These are phyloP conservation scores for Hirtodrosophila cameraria DNA, from an alignment of 2,888 invertebrate species.

Conservation along the genomic window DNA sequence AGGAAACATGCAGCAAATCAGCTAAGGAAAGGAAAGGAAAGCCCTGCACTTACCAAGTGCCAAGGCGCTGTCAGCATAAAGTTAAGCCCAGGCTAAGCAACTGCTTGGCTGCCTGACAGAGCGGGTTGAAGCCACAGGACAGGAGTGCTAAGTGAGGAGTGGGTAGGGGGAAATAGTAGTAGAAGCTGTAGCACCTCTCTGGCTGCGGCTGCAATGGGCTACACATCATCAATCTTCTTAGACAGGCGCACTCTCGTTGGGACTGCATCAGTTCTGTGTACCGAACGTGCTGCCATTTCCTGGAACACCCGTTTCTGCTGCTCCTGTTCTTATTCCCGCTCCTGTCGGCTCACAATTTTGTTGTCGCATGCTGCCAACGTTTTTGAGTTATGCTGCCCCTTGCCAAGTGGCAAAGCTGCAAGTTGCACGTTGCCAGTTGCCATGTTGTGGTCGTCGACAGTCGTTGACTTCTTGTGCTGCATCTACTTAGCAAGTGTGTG, in stretches of 20 bases:
- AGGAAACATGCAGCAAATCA: conserved; percentile 68
- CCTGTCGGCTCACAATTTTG: conserved; percentile 55
- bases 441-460: conserved; percentile 61
- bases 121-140: background rate
- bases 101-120: conserved; percentile 37
- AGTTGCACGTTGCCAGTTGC: conserved; percentile 31
- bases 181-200: conserved; percentile 30
- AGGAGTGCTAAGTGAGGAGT: background rate
- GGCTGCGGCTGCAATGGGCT: conserved; percentile 36
- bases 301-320: too few relatives aligned
- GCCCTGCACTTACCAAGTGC: conserved; percentile 66
- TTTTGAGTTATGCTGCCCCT: conserved; percentile 68
- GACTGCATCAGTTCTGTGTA: conserved; percentile 62
- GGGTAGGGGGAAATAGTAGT: conserved; percentile 15
- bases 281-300: conserved; percentile 72
- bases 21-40: conserved; percentile 52
- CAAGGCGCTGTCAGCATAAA: conserved; percentile 76
- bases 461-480: conserved; percentile 69
- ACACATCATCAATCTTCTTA: conserved; percentile 77
- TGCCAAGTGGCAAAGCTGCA: conserved; percentile 38
- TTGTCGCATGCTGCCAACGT: conserved; percentile 58
- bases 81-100: conserved; percentile 70
- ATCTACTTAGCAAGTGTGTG: conserved; percentile 65
- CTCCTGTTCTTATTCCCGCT: background rate
- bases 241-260: conserved; percentile 61